Evolutionary conservation across 2,113 vertebrate species (phyloP).

Genomic region (Gadus macrocephalus): DNA sequence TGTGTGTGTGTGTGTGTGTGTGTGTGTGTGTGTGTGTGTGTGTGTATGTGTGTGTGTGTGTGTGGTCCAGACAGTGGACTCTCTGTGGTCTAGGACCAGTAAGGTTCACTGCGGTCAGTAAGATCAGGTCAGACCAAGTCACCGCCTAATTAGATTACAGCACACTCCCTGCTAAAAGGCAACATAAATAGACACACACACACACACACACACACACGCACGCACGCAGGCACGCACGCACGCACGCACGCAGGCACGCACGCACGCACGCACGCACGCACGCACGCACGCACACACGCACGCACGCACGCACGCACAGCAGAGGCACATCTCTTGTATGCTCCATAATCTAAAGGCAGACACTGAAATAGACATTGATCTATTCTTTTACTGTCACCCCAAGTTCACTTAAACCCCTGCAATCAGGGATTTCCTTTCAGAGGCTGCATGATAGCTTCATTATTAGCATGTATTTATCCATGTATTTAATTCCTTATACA

Average conservation of each 20-base stretch:
- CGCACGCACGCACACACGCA: conserved; percentile 18
- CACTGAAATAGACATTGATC: conserved; percentile 61
- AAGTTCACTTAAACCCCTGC: too few relatives aligned
- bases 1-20: conserved; percentile 10
- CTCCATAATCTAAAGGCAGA: conserved; percentile 62
- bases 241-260: too few relatives aligned
- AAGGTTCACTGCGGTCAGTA: conserved; percentile 46
- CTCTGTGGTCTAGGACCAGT: conserved; percentile 49
- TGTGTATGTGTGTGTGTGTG: conserved; percentile 24
- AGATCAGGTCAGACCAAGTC: conserved; percentile 54
- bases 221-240: too few relatives aligned
- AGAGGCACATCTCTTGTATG: conserved; percentile 48
- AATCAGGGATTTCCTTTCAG: too few relatives aligned
- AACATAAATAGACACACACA: conserved; percentile 31
- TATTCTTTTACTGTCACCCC: conserved; percentile 27
- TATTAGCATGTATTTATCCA: too few relatives aligned
- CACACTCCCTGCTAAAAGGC: conserved; percentile 55
- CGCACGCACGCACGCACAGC: neutral
- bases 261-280: conserved; percentile 9
- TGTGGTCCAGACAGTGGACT: conserved; percentile 37
- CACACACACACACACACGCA: conserved; percentile 9
- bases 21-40: conserved; percentile 14
- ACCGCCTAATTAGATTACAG: conserved; percentile 72
- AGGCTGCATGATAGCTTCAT: too few relatives aligned
- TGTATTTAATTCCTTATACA: too few relatives aligned